phyloP scores from a whole-genome alignment of 2,888 invertebrate genomes.

The Diploptera punctata region DNA sequence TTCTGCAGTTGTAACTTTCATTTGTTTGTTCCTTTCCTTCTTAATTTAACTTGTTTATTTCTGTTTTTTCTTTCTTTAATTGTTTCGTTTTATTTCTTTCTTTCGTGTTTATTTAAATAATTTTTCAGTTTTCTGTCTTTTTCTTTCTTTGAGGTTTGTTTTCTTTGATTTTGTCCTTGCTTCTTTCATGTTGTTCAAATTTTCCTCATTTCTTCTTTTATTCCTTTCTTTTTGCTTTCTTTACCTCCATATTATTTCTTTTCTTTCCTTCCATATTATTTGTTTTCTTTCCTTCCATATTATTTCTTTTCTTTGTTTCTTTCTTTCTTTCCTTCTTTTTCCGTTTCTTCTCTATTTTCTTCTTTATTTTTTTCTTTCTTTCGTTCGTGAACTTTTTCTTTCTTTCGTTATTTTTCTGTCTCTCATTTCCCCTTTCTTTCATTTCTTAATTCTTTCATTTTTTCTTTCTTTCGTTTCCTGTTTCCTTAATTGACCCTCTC shows the following conservation, averaged over 20 bases:
- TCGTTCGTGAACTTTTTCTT: background rate
- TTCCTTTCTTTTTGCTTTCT: background rate
- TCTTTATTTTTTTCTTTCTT: background rate
- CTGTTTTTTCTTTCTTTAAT: background rate
- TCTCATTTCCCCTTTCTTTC: background rate
- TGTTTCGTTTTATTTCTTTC: background rate
- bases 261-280: background rate
- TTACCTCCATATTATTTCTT: background rate
- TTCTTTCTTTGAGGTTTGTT: background rate
- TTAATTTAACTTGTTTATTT: background rate
- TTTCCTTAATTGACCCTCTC: background rate
- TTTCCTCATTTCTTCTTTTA: background rate
- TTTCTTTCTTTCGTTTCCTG: background rate
- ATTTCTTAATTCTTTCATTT: background rate
- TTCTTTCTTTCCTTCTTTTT: background rate
- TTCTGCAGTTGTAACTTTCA: too few relatives aligned
- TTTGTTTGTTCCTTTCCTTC: background rate
- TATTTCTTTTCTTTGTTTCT: background rate
- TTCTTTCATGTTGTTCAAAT: background rate
- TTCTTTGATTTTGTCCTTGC: background rate
- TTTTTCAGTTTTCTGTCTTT: background rate
- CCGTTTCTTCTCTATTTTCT: background rate
- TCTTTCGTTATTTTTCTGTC: background rate
- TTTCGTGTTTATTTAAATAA: too few relatives aligned
- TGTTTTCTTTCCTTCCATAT: background rate